These are phyloP conservation scores for Elegia similella DNA, from an alignment of 2,888 invertebrate genomes.

Conservation along the genomic window DNA sequence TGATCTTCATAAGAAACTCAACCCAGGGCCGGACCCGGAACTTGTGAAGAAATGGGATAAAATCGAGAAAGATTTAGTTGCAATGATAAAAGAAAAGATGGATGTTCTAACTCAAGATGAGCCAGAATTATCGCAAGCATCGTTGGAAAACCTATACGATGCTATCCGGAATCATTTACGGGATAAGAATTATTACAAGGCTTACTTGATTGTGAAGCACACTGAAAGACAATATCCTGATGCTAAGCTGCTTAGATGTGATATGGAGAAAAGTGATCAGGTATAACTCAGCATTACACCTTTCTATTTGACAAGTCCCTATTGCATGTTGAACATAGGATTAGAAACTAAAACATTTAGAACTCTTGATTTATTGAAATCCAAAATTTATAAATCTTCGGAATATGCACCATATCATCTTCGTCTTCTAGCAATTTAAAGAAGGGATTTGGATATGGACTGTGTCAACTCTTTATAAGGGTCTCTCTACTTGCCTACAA, in stretches of 20 bases:
- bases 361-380: too few species aligned
- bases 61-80: constrained; percentile 74
- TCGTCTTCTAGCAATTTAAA: too few species aligned
- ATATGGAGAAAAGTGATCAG: constrained; percentile 75
- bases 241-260: constrained; percentile 67
- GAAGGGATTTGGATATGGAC: too few species aligned
- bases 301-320: too few species aligned
- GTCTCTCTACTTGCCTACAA: too few species aligned
- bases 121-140: constrained; percentile 66
- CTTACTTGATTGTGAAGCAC: constrained; percentile 72
- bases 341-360: too few species aligned
- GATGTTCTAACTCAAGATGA: constrained; percentile 72
- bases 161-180: constrained; percentile 66
- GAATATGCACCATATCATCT: too few species aligned
- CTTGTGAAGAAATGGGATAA: constrained; percentile 75
- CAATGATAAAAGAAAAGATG: constrained; percentile 73
- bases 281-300: constrained; percentile 36
- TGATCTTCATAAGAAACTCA: constrained; percentile 78
- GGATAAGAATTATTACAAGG: constrained; percentile 76
- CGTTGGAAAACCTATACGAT: constrained; percentile 66
- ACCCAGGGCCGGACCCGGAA: constrained; percentile 67
- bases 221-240: constrained; percentile 72
- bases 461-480: too few species aligned
- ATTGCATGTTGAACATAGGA: too few species aligned
- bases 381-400: too few species aligned